Percentiles rank a stretch among this genome's conserved stretches.
Conservation (phyloP, 64 coral and sea anemone genomes). For the Montipora capricornis region DNA sequence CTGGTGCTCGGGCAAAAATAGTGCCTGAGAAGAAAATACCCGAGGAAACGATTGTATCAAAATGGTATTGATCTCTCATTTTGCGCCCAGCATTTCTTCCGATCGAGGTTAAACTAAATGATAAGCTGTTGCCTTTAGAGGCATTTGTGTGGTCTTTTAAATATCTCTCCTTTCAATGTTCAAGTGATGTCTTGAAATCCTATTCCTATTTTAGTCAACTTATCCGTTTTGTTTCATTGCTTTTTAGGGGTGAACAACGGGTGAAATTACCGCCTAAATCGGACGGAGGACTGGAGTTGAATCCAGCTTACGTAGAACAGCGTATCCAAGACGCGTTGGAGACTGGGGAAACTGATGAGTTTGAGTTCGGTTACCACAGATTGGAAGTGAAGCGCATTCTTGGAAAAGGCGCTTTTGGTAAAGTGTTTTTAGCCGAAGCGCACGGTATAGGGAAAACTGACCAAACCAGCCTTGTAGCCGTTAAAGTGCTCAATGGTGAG, state of each 20-base stretch:
- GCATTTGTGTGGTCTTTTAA: too few species aligned
- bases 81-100: too few species aligned
- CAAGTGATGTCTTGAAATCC: too few species aligned
- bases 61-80: too few species aligned
- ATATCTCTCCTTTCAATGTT: too few species aligned
- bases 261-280: slow-evolving; percentile 73
- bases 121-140: too few species aligned
- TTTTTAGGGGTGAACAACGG: slow-evolving; percentile 44
- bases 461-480: slow-evolving; percentile 65
- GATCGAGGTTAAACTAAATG: too few species aligned
- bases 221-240: neutral
- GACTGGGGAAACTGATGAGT: slow-evolving; percentile 88
- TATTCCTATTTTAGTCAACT: too few species aligned
- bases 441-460: slow-evolving; percentile 70
- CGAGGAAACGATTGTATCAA: too few species aligned
- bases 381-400: slow-evolving; percentile 79
- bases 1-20: too few species aligned
- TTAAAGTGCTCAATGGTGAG: slow-evolving; percentile 89
- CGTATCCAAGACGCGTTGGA: slow-evolving; percentile 87
- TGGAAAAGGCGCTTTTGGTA: slow-evolving; percentile 90
- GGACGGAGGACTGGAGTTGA: slow-evolving; percentile 86
- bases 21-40: too few species aligned
- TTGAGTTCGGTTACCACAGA: slow-evolving; percentile 89
- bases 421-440: slow-evolving; percentile 89
- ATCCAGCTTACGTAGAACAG: slow-evolving; percentile 91